Evolutionary conservation across 2,113 vertebrate species (phyloP).

Genomic region (Poeciliopsis occidentalis): DNA sequence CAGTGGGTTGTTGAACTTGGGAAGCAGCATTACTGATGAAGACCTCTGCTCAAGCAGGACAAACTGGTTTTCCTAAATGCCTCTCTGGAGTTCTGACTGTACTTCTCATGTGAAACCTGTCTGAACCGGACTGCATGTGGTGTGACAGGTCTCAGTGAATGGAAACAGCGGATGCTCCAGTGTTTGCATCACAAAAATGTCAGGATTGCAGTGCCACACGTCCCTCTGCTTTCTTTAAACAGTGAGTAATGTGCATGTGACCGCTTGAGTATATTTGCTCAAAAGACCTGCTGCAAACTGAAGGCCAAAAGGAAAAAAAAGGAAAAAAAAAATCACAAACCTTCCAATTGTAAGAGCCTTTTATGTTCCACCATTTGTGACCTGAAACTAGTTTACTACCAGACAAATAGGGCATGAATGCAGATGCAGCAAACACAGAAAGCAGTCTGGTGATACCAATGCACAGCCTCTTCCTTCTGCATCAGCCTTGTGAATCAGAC

Average conservation of each 20-base stretch:
- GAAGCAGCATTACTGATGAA: not conserved
- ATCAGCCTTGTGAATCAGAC: conserved; percentile 13
- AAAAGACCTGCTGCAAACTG: conserved; percentile 31
- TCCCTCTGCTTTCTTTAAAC: conserved; percentile 48
- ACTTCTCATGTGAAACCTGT: not conserved
- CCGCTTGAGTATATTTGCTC: conserved; percentile 49
- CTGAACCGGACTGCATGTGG: not conserved
- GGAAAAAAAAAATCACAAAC: conserved; percentile 1
- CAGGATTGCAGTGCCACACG: conserved; percentile 36
- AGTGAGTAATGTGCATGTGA: conserved; percentile 59
- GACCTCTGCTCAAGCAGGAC: not conserved
- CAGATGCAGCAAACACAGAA: conserved; percentile 37
- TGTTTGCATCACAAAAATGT: conserved; percentile 21
- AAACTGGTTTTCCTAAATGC: conserved; percentile 1
- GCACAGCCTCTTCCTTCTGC: not conserved
- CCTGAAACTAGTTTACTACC: conserved; percentile 35
- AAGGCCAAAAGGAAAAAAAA: not conserved
- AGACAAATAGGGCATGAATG: conserved; percentile 25
- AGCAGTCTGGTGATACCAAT: conserved; percentile 34
- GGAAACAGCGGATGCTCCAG: conserved; percentile 9
- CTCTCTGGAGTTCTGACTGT: not conserved
- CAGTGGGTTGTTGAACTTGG: not conserved
- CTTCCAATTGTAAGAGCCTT: conserved; percentile 1
- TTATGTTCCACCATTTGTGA: conserved; percentile 28
- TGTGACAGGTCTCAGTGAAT: conserved; percentile 6